A percentile compares a stretch with the other conserved stretches of the same genome.
Conservation (phyloP, 2,113 vertebrate genomes). For the Paraplagusia blochii region DNA sequence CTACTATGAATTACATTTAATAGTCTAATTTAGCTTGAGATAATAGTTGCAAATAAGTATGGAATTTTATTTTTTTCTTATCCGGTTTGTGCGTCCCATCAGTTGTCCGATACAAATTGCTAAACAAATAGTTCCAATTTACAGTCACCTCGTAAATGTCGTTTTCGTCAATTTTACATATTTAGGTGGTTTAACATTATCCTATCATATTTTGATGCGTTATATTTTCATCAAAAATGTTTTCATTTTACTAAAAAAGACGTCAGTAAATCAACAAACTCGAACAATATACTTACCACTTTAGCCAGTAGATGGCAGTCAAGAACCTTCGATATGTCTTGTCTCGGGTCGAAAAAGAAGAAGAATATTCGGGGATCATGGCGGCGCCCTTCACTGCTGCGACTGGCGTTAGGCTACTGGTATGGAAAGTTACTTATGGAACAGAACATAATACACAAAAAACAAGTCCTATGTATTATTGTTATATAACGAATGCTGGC, state of each 20-base stretch:
- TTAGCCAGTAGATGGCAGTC: neutral
- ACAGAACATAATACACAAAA: too few relatives aligned
- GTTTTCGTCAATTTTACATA: too few relatives aligned
- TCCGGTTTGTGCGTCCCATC: slow-evolving; percentile 21
- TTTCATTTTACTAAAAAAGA: too few relatives aligned
- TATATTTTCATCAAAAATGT: too few relatives aligned
- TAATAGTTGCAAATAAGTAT: neutral
- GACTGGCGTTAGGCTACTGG: slow-evolving; percentile 47
- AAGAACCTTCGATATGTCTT: too few relatives aligned
- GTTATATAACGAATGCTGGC: too few relatives aligned
- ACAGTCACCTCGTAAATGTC: neutral
- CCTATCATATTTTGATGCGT: too few relatives aligned
- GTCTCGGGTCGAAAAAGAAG: neutral
- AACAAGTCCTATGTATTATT: too few relatives aligned
- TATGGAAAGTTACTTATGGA: too few relatives aligned
- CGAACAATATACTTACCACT: neutral
- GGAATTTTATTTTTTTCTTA: slow-evolving; percentile 19
- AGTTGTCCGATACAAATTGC: slow-evolving; percentile 21
- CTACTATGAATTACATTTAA: too few relatives aligned
- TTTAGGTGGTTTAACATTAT: too few relatives aligned
- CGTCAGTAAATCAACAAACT: neutral
- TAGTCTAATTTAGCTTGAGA: too few relatives aligned
- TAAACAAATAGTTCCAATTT: slow-evolving; percentile 24
- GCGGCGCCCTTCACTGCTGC: slow-evolving; percentile 71
- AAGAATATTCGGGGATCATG: slow-evolving; percentile 57